phyloP scores from a whole-genome alignment of 2,888 invertebrate genomes.

The Epinotia demarniana region DNA sequence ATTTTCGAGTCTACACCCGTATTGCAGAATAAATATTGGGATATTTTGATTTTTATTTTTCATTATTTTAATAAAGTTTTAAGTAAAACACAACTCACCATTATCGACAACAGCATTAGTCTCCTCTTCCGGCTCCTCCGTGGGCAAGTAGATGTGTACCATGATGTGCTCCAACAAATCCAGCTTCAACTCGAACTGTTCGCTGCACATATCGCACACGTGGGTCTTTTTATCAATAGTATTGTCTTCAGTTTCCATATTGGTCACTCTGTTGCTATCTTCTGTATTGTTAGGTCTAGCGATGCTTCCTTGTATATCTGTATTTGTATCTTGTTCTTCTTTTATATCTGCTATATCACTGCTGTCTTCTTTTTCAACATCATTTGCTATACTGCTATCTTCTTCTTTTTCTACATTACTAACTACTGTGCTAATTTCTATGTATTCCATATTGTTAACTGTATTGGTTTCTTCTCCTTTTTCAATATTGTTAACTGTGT shows the following conservation, averaged over 20 bases:
- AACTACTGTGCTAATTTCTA: not conserved
- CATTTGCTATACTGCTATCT: not conserved
- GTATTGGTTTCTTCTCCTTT: not conserved
- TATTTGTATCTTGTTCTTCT: not conserved
- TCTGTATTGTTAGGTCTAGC: not conserved
- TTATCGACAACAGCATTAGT: not conserved
- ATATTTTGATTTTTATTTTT: too few species aligned
- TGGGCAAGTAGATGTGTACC: conserved; percentile 2
- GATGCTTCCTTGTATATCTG: not conserved
- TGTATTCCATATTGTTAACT: not conserved
- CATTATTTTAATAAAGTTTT: too few species aligned
- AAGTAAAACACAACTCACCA: not conserved
- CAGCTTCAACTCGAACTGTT: not conserved
- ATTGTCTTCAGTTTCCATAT: not conserved
- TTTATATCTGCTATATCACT: not conserved
- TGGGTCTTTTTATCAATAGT: not conserved
- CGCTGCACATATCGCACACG: not conserved
- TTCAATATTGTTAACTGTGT: not conserved
- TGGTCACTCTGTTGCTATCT: not conserved
- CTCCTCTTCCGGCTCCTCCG: not conserved
- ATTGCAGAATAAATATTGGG: too few species aligned
- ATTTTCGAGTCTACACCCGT: too few species aligned
- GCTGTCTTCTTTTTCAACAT: not conserved
- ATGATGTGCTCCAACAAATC: not conserved
- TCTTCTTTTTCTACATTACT: not conserved